Conservation (phyloP, 2,888 invertebrate species). For the Masnerella sp. region DNA sequence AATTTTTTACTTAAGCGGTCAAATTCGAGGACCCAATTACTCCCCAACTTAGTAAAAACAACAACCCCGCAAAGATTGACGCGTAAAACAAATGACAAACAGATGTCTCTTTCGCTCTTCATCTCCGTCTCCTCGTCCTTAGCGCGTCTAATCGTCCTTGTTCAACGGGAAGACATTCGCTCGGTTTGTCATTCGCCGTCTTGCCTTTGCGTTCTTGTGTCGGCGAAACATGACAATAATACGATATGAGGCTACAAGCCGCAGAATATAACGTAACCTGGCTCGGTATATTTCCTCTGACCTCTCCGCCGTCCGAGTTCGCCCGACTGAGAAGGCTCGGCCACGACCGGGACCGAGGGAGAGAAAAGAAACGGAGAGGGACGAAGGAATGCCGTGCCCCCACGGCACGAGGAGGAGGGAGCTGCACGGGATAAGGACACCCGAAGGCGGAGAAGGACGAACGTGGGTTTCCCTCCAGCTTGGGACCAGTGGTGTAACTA, state of each 20-base stretch:
- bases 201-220: conserved; percentile 60
- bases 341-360: conserved; percentile 10
- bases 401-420: not conserved
- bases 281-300: conserved; percentile 66
- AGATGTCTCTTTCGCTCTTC: conserved; percentile 64
- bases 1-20: no score
- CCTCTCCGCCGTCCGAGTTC: conserved; percentile 58
- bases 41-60: conserved; percentile 28
- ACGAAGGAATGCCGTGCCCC: conserved; percentile 50
- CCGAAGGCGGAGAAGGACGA: conserved; percentile 1
- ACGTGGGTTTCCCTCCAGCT: no score
- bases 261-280: conserved; percentile 72
- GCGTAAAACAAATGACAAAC: conserved; percentile 65
- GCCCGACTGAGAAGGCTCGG: conserved; percentile 44
- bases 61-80: conserved; percentile 57
- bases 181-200: conserved; percentile 41
- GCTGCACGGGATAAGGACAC: conserved; percentile 44
- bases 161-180: not conserved
- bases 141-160: not conserved
- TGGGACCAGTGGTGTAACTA: conserved; percentile 53
- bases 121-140: conserved; percentile 47
- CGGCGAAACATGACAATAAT: conserved; percentile 73
- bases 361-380: conserved; percentile 43
- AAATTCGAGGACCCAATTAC: no score
- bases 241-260: conserved; percentile 72